Evolutionary conservation across 2,888 invertebrate genomes (phyloP).

Genomic region (Pyralis farinalis): DNA sequence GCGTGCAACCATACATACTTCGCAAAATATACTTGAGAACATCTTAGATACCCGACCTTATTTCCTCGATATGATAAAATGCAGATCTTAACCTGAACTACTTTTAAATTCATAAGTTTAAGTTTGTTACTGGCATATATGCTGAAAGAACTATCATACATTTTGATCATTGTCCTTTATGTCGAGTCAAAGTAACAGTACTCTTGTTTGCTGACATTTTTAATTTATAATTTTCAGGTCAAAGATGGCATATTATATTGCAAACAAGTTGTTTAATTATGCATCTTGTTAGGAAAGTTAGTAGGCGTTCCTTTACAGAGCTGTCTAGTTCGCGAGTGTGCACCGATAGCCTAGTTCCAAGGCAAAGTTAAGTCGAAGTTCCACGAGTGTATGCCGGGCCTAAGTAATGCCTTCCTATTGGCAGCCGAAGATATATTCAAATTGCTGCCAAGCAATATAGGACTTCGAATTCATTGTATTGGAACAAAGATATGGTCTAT

Average conservation of each 20-base stretch:
- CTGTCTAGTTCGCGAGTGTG: constrained; percentile 12
- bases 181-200: too few relatives aligned
- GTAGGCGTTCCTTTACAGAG: constrained; percentile 58
- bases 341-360: constrained; percentile 64
- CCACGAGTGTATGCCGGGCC: constrained; percentile 52
- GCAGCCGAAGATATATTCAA: constrained; percentile 37
- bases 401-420: constrained; percentile 45
- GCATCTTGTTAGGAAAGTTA: constrained; percentile 76
- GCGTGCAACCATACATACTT: too few relatives aligned
- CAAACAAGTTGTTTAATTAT: constrained; percentile 62
- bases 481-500: neutral
- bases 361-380: constrained; percentile 46
- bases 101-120: too few relatives aligned
- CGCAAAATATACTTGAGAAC: too few relatives aligned
- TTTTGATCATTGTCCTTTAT: too few relatives aligned
- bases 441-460: constrained; percentile 11
- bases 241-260: constrained; percentile 21
- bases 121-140: too few relatives aligned
- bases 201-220: too few relatives aligned
- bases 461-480: neutral
- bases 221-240: neutral
- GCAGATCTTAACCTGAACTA: too few relatives aligned
- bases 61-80: too few relatives aligned
- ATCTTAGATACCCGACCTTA: too few relatives aligned
- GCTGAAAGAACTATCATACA: too few relatives aligned